Evolutionary conservation across 2,888 invertebrate genomes (phyloP).

Genomic region (Rhagophthalmus giganteus): DNA sequence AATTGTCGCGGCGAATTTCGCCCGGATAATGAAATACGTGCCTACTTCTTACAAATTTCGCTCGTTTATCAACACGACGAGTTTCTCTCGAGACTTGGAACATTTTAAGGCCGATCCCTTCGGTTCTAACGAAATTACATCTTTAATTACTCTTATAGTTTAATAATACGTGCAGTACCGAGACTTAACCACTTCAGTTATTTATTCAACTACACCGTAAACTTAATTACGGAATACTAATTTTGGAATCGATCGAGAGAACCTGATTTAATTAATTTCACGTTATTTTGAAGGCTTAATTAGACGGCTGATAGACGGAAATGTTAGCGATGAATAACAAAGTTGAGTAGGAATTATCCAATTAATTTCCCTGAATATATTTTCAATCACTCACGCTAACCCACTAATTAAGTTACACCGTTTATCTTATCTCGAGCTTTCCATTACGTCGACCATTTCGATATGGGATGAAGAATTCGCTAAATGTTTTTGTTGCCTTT

Average conservation of each 20-base stretch:
- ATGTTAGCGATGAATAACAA: conserved; percentile 25
- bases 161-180: too few relatives aligned
- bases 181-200: too few relatives aligned
- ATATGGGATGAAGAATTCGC: too few relatives aligned
- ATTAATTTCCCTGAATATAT: conserved; percentile 25
- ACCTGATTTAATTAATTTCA: conserved; percentile 27
- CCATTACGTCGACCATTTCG: background rate
- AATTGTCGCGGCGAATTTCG: conserved; percentile 17
- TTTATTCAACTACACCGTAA: background rate
- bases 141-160: too few relatives aligned
- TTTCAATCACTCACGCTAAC: conserved; percentile 16
- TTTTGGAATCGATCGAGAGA: conserved; percentile 17
- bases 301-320: conserved; percentile 28
- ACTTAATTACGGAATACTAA: conserved; percentile 22
- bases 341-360: conserved; percentile 22
- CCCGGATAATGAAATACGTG: conserved; percentile 21
- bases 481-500: too few relatives aligned
- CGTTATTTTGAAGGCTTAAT: conserved; percentile 19
- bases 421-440: background rate
- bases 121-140: too few relatives aligned
- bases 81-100: conserved; percentile 6
- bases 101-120: too few relatives aligned
- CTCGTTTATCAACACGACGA: conserved; percentile 3
- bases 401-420: background rate
- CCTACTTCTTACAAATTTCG: conserved; percentile 10